A percentile compares a stretch with the other conserved stretches of the same genome.
Evolutionary conservation across 1,140 invertebrate genomes (phyloP).

Genomic region (Campodea augens): DNA sequence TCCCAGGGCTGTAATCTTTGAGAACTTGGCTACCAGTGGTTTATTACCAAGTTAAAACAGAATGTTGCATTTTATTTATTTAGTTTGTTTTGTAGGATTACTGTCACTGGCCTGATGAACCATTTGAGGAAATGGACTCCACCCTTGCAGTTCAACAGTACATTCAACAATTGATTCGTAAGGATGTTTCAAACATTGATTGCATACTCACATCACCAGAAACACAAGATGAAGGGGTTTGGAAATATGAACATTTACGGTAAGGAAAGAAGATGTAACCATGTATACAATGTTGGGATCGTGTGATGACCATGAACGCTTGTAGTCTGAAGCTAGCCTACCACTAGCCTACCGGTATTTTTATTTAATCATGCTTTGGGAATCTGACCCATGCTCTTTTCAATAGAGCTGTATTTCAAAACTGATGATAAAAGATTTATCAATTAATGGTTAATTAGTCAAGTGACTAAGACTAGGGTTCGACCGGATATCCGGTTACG

Average conservation of each 20-base stretch:
- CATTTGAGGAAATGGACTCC: constrained; percentile 99
- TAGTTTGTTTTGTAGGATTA: constrained; percentile 55
- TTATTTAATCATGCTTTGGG: no score
- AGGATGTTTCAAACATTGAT: constrained; percentile 83
- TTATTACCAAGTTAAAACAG: neutral
- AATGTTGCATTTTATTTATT: constrained; percentile 3
- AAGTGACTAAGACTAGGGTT: no score
- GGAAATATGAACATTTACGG: constrained; percentile 99
- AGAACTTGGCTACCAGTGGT: neutral
- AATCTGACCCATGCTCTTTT: no score
- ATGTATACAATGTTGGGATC: no score
- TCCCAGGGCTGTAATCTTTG: constrained; percentile 6
- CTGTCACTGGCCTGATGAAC: constrained; percentile 91
- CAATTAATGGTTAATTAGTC: no score
- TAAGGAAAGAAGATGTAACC: no score
- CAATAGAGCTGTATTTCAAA: no score
- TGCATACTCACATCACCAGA: constrained; percentile 89
- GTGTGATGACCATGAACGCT: no score
- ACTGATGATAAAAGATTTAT: no score
- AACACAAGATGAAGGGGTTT: constrained; percentile 94
- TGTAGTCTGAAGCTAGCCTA: no score
- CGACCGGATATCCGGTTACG: no score
- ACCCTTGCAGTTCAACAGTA: constrained; percentile 96
- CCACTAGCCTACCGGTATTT: no score
- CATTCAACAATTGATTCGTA: constrained; percentile 92